phyloP scores from a whole-genome alignment of 1,140 invertebrate genomes.

The Dryas iulia region DNA sequence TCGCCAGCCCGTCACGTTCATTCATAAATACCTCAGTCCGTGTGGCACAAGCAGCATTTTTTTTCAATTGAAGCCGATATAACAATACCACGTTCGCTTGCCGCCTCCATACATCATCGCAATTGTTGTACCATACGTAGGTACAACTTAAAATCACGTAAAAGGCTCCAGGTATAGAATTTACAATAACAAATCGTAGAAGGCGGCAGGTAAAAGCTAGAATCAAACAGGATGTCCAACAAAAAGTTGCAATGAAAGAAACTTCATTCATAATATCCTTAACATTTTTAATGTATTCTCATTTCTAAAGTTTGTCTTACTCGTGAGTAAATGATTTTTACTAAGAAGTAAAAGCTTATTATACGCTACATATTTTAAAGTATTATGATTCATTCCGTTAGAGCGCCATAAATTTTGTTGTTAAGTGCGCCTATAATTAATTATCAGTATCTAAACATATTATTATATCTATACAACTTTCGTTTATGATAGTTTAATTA shows the following conservation, averaged over 20 bases:
- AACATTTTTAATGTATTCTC: slow-evolving; percentile 24
- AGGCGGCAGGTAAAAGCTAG: slow-evolving; percentile 53
- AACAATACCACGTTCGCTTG: slow-evolving; percentile 53
- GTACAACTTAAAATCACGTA: not conserved
- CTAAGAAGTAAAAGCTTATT: not conserved
- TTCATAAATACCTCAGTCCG: slow-evolving; percentile 74
- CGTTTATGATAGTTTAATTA: no score
- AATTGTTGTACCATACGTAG: slow-evolving; percentile 60
- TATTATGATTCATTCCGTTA: not conserved
- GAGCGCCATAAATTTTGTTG: not conserved
- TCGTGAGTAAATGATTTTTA: not conserved
- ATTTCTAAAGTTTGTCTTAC: not conserved
- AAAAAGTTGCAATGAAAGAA: slow-evolving; percentile 38
- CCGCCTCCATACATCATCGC: slow-evolving; percentile 49
- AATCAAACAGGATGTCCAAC: slow-evolving; percentile 64
- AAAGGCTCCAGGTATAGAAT: slow-evolving; percentile 58
- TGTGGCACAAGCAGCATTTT: slow-evolving; percentile 45
- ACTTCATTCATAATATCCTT: slow-evolving; percentile 58
- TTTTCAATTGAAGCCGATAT: slow-evolving; percentile 51
- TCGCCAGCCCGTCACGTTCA: slow-evolving; percentile 71
- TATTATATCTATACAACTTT: no score
- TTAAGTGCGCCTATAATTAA: no score
- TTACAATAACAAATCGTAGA: slow-evolving; percentile 56
- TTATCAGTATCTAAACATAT: no score
- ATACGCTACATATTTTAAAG: not conserved